Evolutionary conservation across 2,113 vertebrate species (phyloP).

Genomic region (Megaptera novaeangliae): DNA sequence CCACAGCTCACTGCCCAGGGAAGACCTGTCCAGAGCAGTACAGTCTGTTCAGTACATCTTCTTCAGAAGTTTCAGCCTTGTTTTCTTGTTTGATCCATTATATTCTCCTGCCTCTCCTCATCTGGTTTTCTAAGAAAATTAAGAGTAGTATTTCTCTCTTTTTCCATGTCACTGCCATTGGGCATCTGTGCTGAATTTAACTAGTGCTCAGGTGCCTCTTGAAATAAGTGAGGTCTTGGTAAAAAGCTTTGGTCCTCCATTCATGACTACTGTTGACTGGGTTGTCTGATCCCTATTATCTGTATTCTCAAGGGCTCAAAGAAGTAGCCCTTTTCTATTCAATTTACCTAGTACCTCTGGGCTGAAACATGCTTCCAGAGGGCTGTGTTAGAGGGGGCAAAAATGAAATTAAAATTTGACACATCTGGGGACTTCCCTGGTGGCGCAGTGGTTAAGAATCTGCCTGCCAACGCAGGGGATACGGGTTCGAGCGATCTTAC

Average conservation of each 20-base stretch:
- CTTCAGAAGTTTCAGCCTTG: background rate
- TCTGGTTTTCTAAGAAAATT: conserved; percentile 26
- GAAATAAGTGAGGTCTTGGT: background rate
- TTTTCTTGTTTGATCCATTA: background rate
- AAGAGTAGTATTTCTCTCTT: background rate
- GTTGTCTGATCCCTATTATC: background rate
- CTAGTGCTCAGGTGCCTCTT: background rate
- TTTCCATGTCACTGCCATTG: background rate
- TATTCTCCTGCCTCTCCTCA: background rate
- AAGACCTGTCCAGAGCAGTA: background rate
- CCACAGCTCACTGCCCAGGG: background rate
- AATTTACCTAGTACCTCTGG: background rate
- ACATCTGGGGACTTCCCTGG: background rate
- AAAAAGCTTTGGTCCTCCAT: background rate
- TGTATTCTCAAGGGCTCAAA: background rate
- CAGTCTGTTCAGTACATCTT: background rate
- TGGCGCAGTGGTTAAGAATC: too few relatives aligned
- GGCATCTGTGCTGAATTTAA: background rate
- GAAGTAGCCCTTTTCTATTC: background rate
- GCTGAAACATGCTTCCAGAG: background rate
- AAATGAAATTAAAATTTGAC: background rate
- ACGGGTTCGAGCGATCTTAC: too few relatives aligned
- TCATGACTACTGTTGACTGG: background rate
- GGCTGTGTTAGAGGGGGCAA: background rate
- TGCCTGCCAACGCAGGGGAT: too few relatives aligned